Conservation (phyloP, 2,888 invertebrate genomes). For the Cephus sareptanus region DNA sequence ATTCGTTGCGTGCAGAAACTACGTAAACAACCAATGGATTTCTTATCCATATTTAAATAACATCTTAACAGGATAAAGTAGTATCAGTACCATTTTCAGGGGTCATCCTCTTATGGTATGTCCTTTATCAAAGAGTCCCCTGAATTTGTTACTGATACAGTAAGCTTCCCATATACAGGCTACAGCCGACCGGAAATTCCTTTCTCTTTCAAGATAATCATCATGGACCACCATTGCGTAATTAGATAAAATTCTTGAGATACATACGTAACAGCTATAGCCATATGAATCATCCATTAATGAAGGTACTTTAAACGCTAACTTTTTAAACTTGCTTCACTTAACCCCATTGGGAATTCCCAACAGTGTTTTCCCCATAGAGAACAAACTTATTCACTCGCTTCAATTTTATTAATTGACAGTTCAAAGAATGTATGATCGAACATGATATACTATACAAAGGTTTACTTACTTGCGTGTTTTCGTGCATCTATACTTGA, state of each 20-base stretch:
- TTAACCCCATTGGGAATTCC: neutral
- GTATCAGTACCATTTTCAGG: neutral
- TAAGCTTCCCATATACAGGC: neutral
- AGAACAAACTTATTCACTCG: neutral
- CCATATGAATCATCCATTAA: neutral
- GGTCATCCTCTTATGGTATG: neutral
- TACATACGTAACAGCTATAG: neutral
- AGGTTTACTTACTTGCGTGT: conserved; percentile 31
- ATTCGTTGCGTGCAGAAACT: neutral
- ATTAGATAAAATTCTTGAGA: neutral
- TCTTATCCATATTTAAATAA: neutral
- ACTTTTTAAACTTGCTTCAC: neutral
- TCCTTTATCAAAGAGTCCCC: neutral
- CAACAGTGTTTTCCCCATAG: neutral
- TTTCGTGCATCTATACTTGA: conserved; percentile 35
- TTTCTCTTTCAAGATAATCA: neutral
- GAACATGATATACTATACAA: neutral
- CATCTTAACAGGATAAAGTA: too few relatives aligned
- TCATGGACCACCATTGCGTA: neutral
- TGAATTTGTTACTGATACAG: neutral
- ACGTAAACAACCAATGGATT: neutral
- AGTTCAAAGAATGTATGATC: neutral
- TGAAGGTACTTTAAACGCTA: neutral
- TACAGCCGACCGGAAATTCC: neutral
- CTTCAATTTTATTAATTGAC: neutral